Conservation (phyloP, 2,113 vertebrate genomes). For the Ptychochromis oligacanthus region DNA sequence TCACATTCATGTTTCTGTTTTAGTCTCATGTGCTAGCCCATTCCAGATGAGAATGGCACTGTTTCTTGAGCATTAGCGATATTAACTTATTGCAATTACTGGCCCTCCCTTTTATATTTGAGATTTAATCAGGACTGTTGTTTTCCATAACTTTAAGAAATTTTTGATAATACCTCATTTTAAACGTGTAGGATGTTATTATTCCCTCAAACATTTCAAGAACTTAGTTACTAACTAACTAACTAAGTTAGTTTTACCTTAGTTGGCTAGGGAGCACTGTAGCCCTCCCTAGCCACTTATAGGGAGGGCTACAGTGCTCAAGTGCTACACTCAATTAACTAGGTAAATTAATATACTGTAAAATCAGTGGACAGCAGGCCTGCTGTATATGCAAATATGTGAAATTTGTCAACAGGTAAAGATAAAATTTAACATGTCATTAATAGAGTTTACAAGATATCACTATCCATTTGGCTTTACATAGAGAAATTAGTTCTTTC, state of each 20-base stretch:
- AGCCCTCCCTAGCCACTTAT: too few relatives aligned
- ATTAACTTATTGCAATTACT: background rate
- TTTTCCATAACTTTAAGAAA: background rate
- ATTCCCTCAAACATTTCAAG: background rate
- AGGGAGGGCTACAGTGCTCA: too few relatives aligned
- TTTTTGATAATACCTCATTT: constrained; percentile 3
- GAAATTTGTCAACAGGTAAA: background rate
- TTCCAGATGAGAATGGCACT: constrained; percentile 7
- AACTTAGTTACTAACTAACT: too few relatives aligned
- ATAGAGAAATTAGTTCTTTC: background rate
- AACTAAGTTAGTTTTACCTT: too few relatives aligned
- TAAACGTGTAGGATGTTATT: background rate
- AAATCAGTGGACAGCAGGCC: background rate
- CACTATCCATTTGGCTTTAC: too few relatives aligned
- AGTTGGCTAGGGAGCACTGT: too few relatives aligned
- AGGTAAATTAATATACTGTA: background rate
- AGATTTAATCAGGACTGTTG: background rate
- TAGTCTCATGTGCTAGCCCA: constrained; percentile 23
- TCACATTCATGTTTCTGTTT: constrained; percentile 43
- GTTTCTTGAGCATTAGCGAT: background rate
- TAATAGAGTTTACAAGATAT: background rate
- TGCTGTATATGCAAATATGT: background rate
- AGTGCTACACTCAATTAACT: background rate
- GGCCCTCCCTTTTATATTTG: background rate
- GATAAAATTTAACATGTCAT: background rate